These are phyloP conservation scores for Lissocephala sabroskyi DNA, from an alignment of 2,888 invertebrate species.

Conservation along the genomic window DNA sequence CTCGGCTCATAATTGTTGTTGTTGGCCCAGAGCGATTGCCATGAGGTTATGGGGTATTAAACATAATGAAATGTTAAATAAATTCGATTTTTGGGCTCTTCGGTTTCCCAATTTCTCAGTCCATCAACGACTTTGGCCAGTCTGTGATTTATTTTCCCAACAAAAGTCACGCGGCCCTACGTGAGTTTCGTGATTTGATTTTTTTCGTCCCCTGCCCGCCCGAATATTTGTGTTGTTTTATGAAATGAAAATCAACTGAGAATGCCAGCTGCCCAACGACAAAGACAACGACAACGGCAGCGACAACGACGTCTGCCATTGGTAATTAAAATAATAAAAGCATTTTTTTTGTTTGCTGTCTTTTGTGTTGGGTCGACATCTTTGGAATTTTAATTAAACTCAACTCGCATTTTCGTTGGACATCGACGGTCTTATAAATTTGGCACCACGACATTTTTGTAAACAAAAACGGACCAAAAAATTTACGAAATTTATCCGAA, in stretches of 20 bases:
- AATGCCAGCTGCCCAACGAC: slow-evolving; percentile 13
- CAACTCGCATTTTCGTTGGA: no score
- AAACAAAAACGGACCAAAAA: slow-evolving; percentile 41
- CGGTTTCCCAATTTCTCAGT: no score
- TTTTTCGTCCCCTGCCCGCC: no score
- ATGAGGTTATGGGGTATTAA: slow-evolving; percentile 38
- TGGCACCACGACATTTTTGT: slow-evolving; percentile 38
- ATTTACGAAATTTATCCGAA: slow-evolving; percentile 23
- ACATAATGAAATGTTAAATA: slow-evolving; percentile 10
- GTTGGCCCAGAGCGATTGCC: slow-evolving; percentile 33
- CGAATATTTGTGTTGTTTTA: slow-evolving; percentile 49
- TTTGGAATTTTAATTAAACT: slow-evolving; percentile 54
- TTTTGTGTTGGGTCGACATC: slow-evolving; percentile 25
- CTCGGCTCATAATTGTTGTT: no score
- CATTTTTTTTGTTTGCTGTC: slow-evolving; percentile 33
- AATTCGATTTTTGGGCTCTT: slow-evolving; percentile 22
- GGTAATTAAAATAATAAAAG: slow-evolving; percentile 68
- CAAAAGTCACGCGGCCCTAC: slow-evolving; percentile 54
- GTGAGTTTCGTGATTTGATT: slow-evolving; percentile 64
- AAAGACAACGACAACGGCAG: slow-evolving; percentile 55
- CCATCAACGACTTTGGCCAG: no score
- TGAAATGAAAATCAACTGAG: slow-evolving; percentile 16
- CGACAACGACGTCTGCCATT: slow-evolving; percentile 28
- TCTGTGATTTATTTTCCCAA: no score
- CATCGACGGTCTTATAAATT: slow-evolving; percentile 52